Evolutionary conservation across 1,140 invertebrate species (phyloP).

Genomic region (Lysiphlebus fabarum): DNA sequence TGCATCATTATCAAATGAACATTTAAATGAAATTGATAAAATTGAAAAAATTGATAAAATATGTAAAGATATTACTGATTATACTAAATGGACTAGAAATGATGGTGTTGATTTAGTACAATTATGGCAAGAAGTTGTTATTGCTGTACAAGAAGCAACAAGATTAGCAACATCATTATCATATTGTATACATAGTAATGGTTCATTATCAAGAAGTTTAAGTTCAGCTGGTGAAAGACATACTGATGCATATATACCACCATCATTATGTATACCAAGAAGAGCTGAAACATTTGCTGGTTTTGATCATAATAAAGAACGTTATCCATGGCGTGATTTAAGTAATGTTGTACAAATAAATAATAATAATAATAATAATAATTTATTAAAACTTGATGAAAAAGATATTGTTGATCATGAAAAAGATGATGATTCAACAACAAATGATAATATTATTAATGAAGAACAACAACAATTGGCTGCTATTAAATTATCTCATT

Average conservation of each 20-base stretch:
- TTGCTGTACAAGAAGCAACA: slow-evolving; percentile 64
- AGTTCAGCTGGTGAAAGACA: slow-evolving; percentile 89
- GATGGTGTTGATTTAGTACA: slow-evolving; percentile 46
- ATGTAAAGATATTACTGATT: slow-evolving; percentile 46
- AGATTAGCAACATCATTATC: slow-evolving; percentile 68
- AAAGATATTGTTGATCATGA: slow-evolving; percentile 32
- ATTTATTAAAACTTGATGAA: slow-evolving; percentile 25
- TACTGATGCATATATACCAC: slow-evolving; percentile 75
- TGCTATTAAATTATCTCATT: slow-evolving; percentile 73
- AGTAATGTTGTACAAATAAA: slow-evolving; percentile 31
- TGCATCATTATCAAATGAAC: slow-evolving; percentile 51
- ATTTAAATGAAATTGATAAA: slow-evolving; percentile 44
- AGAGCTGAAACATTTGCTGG: slow-evolving; percentile 93
- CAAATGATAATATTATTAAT: slow-evolving; percentile 30
- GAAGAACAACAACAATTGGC: slow-evolving; percentile 66
- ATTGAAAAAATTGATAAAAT: slow-evolving; percentile 36
- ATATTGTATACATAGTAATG: slow-evolving; percentile 61
- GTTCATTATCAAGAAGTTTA: slow-evolving; percentile 79
- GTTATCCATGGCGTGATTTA: slow-evolving; percentile 55
- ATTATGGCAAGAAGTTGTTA: slow-evolving; percentile 47
- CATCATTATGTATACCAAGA: slow-evolving; percentile 72
- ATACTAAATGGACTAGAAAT: slow-evolving; percentile 43
- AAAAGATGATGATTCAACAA: slow-evolving; percentile 47
- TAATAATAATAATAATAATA: slow-evolving; percentile 33
- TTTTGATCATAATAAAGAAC: slow-evolving; percentile 73